These are phyloP conservation scores for Xenus cinereus DNA, from an alignment of 2,113 vertebrate species.

Conservation along the genomic window DNA sequence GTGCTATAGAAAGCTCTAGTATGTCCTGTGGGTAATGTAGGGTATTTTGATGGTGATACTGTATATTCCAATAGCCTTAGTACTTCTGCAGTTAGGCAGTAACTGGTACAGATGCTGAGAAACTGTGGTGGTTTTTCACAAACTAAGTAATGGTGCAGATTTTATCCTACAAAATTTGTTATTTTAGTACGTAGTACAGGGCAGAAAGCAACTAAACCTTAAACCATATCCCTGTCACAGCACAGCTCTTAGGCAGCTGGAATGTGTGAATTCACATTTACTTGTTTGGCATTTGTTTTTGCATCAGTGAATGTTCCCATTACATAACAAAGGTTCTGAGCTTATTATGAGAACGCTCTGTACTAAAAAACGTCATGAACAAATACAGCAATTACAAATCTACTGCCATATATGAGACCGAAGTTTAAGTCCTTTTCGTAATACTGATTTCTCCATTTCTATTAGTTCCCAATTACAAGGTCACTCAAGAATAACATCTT, in stretches of 20 bases:
- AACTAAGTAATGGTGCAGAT: background rate
- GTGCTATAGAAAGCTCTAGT: background rate
- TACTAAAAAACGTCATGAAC: background rate
- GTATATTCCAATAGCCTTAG: background rate
- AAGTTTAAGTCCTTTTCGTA: background rate
- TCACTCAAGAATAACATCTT: background rate
- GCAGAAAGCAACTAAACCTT: background rate
- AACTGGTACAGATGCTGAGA: background rate
- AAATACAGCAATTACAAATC: background rate
- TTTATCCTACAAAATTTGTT: background rate
- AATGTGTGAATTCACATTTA: background rate
- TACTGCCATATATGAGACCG: background rate
- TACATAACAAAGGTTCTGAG: background rate
- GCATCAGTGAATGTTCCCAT: background rate
- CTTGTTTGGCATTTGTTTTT: background rate
- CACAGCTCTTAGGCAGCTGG: background rate
- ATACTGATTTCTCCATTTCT: background rate
- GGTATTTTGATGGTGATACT: background rate
- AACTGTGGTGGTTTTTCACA: accelerated
- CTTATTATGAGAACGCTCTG: background rate
- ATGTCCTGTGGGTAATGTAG: background rate
- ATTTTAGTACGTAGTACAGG: background rate
- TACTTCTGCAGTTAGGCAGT: background rate
- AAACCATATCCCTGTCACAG: background rate
- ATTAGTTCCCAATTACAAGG: background rate